phyloP scores from a whole-genome alignment of 2,797 vertebrate genomes.

The Smutsia temminckii region DNA sequence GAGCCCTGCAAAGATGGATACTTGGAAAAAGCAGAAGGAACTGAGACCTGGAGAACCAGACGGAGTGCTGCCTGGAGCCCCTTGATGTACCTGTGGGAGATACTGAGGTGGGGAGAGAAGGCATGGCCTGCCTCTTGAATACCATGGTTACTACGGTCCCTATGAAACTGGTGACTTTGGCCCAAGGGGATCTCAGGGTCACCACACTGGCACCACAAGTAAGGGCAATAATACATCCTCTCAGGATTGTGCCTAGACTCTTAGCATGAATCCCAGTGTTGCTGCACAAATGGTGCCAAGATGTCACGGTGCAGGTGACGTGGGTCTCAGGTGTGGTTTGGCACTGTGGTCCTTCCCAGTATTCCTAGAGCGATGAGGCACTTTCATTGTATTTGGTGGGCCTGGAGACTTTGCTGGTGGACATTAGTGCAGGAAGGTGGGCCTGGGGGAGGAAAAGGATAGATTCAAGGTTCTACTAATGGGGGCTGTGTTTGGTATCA shows the following conservation, averaged over 20 bases:
- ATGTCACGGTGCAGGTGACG: neutral
- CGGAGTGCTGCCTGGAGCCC: neutral
- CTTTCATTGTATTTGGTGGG: accelerated
- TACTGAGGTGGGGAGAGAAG: neutral
- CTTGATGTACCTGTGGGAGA: neutral
- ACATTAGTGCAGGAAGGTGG: neutral
- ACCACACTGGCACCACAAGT: neutral
- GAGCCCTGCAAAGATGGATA: neutral
- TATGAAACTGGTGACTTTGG: neutral
- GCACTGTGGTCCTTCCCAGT: neutral
- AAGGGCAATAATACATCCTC: neutral
- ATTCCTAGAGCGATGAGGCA: neutral
- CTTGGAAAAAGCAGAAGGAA: neutral
- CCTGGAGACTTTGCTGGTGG: neutral
- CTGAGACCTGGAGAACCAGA: neutral
- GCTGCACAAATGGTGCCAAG: neutral
- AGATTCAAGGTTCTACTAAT: neutral
- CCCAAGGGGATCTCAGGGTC: neutral
- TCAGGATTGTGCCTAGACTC: neutral
- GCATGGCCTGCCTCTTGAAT: neutral
- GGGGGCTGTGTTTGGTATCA: neutral
- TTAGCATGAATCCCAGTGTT: neutral
- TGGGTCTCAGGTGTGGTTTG: neutral
- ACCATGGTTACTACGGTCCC: neutral
- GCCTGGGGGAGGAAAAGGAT: neutral